phyloP scores from a whole-genome alignment of 2,888 invertebrate genomes.

The Acholoe squamosa region DNA sequence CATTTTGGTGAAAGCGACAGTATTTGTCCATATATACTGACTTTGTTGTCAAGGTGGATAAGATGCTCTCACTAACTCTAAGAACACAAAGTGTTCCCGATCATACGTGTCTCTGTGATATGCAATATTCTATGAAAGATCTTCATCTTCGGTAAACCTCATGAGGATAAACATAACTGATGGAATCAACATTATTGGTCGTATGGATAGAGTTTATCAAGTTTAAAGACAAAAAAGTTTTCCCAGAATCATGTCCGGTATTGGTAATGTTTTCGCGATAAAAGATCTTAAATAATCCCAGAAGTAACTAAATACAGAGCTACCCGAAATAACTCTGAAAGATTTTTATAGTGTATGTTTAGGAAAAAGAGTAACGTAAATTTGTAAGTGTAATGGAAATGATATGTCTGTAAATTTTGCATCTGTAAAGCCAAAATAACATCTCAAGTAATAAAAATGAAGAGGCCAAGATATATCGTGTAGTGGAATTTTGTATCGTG shows the following conservation, averaged over 20 bases:
- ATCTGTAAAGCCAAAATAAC: constrained; percentile 48
- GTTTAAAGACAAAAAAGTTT: background rate
- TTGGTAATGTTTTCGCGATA: background rate
- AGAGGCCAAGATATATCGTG: constrained; percentile 46
- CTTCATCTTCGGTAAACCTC: background rate
- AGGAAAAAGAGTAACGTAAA: background rate
- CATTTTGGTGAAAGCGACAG: background rate
- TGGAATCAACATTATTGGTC: background rate
- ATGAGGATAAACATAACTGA: background rate
- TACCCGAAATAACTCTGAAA: constrained; percentile 22
- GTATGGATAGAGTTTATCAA: background rate
- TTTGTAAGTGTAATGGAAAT: background rate
- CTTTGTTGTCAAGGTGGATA: background rate
- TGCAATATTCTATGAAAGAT: constrained; percentile 40
- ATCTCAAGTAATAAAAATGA: constrained; percentile 50
- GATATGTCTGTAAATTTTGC: background rate
- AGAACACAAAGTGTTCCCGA: constrained; percentile 55
- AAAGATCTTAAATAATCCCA: background rate
- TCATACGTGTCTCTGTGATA: constrained; percentile 56
- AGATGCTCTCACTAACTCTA: background rate
- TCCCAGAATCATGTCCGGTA: constrained; percentile 32
- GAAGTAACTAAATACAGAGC: background rate
- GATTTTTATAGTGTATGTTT: constrained; percentile 21
- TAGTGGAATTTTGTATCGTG: constrained; percentile 32
- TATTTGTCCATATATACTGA: constrained; percentile 25